Base-by-base conservation (phyloP, 2,797 vertebrate species). In the Lacerta bilineata region DNA sequence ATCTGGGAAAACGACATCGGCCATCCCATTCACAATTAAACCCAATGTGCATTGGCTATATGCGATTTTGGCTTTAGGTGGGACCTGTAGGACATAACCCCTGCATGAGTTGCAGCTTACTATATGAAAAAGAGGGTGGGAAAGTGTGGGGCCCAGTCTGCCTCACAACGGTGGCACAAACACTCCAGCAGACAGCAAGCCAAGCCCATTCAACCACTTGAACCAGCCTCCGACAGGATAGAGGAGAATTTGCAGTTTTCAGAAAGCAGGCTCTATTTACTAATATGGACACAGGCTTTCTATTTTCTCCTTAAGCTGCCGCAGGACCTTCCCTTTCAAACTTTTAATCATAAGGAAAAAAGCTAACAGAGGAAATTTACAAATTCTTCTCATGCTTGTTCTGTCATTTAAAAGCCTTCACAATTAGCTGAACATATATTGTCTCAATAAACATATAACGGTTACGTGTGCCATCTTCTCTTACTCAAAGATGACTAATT, bases 401-500 rank as follows among this genome's bases (percentile, higher is more conserved):
- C 4, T 61, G n/a, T 43, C 36, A 68, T 17, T 80, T 72, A 72
- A 71, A 87, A 72, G 20, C 0, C 43, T 50, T 50, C 41, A 68
- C 10, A 68, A 36, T 80, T 84, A 71, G n/a, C 29, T 75, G 18
- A 85, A 61, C 75, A 43, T 36, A 66, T 8, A 72, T 33, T 13
- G 15, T 50, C 25, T 88, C 88, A 50, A 81, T 61, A 90, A 93
- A 20, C 9, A n/a, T 25, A 36, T 36, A 25, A 89, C 86, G 78
- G 18, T 6, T 33, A 61, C 1, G 84, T 89, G 4, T 6, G 25
- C 1, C 27, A 59, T 8, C 39, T 91, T 85, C 43, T 27, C 18
- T 91, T 33, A 85, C 1, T 88, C 15, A 8, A 90, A n/a, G 6
- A 90, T 55, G 9, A 80, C 27, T 88, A 87, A 88, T 33, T 90